Percentiles rank a stretch among this genome's conserved stretches.
Evolutionary conservation across 2,797 vertebrate genomes (phyloP).

Genomic region (Chelon auratus): DNA sequence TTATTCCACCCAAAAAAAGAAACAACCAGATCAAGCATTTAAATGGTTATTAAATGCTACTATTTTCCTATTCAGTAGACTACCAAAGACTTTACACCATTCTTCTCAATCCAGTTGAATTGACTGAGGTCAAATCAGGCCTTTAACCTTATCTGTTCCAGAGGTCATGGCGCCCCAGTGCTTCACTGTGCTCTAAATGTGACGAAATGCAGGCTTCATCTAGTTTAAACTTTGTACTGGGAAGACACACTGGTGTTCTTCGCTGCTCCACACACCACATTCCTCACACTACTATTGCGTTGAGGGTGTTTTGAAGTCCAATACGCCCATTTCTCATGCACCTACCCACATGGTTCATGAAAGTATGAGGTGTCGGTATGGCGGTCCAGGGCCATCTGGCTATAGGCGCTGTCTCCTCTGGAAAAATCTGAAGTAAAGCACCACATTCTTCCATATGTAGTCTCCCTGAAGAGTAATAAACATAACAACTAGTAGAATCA

Average conservation of each 20-base stretch:
- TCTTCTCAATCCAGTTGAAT: too few relatives aligned
- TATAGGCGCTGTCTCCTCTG: constrained; percentile 92
- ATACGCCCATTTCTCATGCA: constrained; percentile 1
- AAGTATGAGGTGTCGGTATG: constrained; percentile 96
- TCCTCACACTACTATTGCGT: not conserved
- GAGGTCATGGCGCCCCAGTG: too few relatives aligned
- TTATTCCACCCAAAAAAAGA: too few relatives aligned
- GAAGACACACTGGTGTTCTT: not conserved
- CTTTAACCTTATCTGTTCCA: too few relatives aligned
- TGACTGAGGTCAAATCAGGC: too few relatives aligned
- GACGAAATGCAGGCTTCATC: too few relatives aligned
- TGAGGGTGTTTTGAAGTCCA: not conserved
- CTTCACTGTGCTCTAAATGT: too few relatives aligned
- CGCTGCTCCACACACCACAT: not conserved
- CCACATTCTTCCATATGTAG: constrained; percentile 94
- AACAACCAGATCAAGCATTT: too few relatives aligned
- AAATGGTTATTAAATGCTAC: too few relatives aligned
- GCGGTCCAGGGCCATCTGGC: constrained; percentile 90
- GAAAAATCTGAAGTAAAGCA: constrained; percentile 93
- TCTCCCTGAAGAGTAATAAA: constrained; percentile 84
- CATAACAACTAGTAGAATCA: not conserved
- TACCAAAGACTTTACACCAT: too few relatives aligned
- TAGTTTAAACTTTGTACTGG: not conserved
- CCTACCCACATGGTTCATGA: constrained; percentile 93
- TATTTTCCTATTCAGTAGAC: too few relatives aligned